Conservation (phyloP, 2,797 vertebrate genomes). For the Buceros bicornis region DNA sequence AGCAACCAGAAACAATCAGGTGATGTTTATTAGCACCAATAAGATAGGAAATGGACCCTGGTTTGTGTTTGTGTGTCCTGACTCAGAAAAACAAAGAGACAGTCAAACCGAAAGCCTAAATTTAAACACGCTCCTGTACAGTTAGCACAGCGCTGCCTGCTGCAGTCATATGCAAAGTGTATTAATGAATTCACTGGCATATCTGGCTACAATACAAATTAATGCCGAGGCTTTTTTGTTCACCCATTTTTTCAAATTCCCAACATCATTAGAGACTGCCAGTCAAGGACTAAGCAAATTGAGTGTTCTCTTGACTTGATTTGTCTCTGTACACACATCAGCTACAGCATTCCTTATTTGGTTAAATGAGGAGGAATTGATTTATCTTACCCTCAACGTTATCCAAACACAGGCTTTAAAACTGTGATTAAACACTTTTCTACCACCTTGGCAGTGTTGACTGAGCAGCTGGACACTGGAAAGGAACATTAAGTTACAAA, state of each 20-base stretch:
- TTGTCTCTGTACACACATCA: not conserved
- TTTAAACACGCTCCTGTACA: not conserved
- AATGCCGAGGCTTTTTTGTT: not conserved
- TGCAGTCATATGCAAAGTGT: not conserved
- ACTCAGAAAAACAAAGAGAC: not conserved
- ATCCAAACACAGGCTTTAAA: not conserved
- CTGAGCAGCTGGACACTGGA: not conserved
- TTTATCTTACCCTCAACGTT: not conserved
- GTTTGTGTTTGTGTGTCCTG: not conserved
- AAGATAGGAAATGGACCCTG: not conserved
- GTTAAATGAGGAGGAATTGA: not conserved
- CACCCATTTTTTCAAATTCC: slow-evolving; percentile 11
- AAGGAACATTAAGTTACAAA: not conserved
- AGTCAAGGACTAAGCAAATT: not conserved
- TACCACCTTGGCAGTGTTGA: not conserved
- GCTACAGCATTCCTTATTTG: not conserved
- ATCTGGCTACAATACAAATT: not conserved
- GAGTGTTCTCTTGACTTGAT: not conserved
- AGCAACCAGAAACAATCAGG: not conserved
- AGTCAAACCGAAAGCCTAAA: not conserved
- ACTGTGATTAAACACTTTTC: not conserved
- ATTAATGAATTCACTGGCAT: not conserved
- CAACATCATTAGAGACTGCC: not conserved
- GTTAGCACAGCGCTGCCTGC: not conserved
- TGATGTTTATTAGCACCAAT: not conserved